Base-by-base conservation (phyloP, 2,113 vertebrate species). In the Paracanthobrama guichenoti region DNA sequence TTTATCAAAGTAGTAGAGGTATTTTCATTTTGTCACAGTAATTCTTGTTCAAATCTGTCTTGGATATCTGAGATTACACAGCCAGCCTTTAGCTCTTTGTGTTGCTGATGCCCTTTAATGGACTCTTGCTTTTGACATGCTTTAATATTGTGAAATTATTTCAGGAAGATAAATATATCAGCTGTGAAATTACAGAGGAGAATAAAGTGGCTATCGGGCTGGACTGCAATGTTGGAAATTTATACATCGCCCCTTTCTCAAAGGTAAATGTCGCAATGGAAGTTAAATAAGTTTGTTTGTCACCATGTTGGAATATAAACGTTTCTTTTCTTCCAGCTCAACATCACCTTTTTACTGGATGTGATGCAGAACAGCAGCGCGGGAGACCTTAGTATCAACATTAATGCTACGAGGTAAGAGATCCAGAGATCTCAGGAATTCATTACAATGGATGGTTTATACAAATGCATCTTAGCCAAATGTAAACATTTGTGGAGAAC, bases 331-430 rank as follows among this genome's bases (percentile, higher is more conserved):
- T 74, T 92, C 8, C 89, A 99, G 98, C 76, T 96, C 87, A 95
- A 97, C 69, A 89, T 97, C 80, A 96, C 93, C 90, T 97, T 99
- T 88, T 91, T 98, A 22, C 90, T 99, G 90, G 97, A 99, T 81
- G 94, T 96, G 55, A 97, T 93, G 82, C 96, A 95, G 0, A 94
- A 96, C 90, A 95, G 92, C 91, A 95, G 90, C 78, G 94, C 95
- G 59, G 96, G 96, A 3, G 93, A 98, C 62, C 89, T 96, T 85
- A 84, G 4, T 84, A 94, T 99, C 90, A 93, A 90, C 3, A 24
- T 97, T 64, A 96, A 94, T 48, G 92, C 94, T 35, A 93, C 93
- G 89, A 97, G 98, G 98, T 99, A 94, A 82, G 60, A 75, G 11
- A 81, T 42, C 13, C 53, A 77, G 75, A 39, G 48, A 57, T 76